Evolutionary conservation across 2,888 invertebrate genomes (phyloP), one percentile per base, ranked within the genome.

Genomic region (Scelioninae gen. 1): DNA sequence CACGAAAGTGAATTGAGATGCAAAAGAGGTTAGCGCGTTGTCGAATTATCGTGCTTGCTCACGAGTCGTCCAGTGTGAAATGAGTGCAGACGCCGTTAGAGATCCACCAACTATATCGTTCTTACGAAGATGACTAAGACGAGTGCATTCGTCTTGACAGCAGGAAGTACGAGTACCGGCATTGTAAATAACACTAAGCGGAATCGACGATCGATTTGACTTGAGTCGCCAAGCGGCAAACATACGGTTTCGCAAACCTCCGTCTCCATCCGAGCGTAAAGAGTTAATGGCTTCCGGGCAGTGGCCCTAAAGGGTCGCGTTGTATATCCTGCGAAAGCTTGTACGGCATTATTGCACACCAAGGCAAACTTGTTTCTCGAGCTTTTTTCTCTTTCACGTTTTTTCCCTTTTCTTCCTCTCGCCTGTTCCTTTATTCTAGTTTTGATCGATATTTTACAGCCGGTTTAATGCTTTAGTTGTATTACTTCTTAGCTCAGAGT

Each of bases 211-310:
- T 81, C 75, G 75, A 69, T 75, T 65, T 69, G 60, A 60, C 51
- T 71, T 38, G 40, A 71, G 58, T 69, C 47, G 56, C 16, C 65
- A 51, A 68, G 79, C 58, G 60, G 34, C 53, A 58, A 75, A 71
- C 69, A 65, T 65, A 69, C 60, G 62, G 74, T 69, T 62, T 60
- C 80, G 45, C 68, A 13, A 74, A 63, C 69, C 58, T 81, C 55
- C 65, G 65, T 55, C 69, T 74, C 38, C 68, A 32, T 31, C 78
- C n/a, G 38, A 31, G 83, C 55, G 75, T 71, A 79, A 79, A 79
- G 75, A 83, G 79, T 83, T 83, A 83, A 83, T 79, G 83, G 72
- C 83, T 83, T 80, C 76, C 80, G 83, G 76, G 53, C 71, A 79
- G 58, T 60, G 47, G 78, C 78, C 78, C 82, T 83, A 78, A 83